Base-by-base conservation (phyloP, 2,888 invertebrate species). In the Sarcophaga caerulescens region DNA sequence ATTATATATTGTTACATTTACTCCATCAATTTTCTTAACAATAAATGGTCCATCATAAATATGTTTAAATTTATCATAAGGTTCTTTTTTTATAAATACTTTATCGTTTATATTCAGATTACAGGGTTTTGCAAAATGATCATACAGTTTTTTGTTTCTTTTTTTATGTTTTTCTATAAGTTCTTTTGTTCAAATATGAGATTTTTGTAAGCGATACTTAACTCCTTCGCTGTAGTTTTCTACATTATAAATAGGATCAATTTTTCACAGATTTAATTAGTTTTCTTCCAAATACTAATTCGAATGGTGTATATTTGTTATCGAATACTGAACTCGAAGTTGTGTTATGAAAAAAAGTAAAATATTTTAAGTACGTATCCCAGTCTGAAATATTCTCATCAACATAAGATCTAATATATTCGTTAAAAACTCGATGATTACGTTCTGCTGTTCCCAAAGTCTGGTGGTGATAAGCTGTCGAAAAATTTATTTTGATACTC, bases 401-500 rank as follows among this genome's bases (percentile, higher is more conserved):
- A 44, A 65, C n/a, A n/a, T 65, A 65, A 4, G 65, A 35, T 44
- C 65, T 65, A 10, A 65, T 63, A 17, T 63, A 63, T 25, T 63
- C 63, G 2, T 63, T 75, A 52, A 75, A 75, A 69, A 69, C 69
- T n/a, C n/a, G n/a, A 14, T 69, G 69, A 47, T 52, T 69, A 21
- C 69, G 45, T 23, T 69, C 69, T 69, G 23, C 69, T 23, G 52
- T 69, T 14, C 47, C 69, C 47, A 44, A 11, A 11, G 62, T 73
- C 10, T 73, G 60, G n/a, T 62, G 73, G 14, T 62, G 60, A 19
- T 45, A 69, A 12, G 84, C 68, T 69, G 86, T 85, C 2, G 86
- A 78, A 44, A 82, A 83, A 35, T 79, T 77, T 14, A 76, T 57
- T 21, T 82, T 57, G 14, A 69, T 69, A 14, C 47, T 52, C 8